These are phyloP conservation scores for Sebastes kiyomatsui DNA, from an alignment of 2,797 vertebrate species.

Conservation along the genomic window DNA sequence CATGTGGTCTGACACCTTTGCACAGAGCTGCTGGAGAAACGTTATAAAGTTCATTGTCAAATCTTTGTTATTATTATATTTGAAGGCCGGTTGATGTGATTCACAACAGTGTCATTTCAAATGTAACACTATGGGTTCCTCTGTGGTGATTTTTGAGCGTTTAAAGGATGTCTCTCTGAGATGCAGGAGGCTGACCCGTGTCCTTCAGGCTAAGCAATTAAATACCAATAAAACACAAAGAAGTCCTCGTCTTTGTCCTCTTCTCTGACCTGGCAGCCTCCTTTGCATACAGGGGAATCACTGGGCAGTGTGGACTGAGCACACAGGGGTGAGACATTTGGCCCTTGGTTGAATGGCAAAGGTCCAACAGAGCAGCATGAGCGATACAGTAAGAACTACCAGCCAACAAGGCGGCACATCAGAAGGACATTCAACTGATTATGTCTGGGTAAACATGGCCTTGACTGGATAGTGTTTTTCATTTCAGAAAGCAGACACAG, in stretches of 20 bases:
- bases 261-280: not conserved
- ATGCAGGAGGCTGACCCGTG: not conserved
- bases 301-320: not conserved
- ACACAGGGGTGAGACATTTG: slow-evolving; percentile 24
- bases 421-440: not conserved
- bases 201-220: not conserved
- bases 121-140: not conserved
- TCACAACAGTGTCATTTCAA: not conserved
- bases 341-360: not conserved
- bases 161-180: not conserved
- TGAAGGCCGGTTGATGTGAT: not conserved
- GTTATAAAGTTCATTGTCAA: not conserved
- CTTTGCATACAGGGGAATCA: slow-evolving; percentile 9
- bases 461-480: not conserved
- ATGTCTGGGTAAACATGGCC: not conserved
- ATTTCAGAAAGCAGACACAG: slow-evolving; percentile 1
- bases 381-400: not conserved
- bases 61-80: not conserved
- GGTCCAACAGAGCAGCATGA: slow-evolving; percentile 12
- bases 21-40: not conserved
- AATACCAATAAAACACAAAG: not conserved
- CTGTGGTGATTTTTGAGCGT: not conserved
- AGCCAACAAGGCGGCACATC: not conserved
- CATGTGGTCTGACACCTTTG: not conserved
- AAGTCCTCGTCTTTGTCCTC: not conserved